Evolutionary conservation across 2,888 invertebrate species (phyloP), one percentile per base, ranked within the genome.

Genomic region (Rotaria socialis): DNA sequence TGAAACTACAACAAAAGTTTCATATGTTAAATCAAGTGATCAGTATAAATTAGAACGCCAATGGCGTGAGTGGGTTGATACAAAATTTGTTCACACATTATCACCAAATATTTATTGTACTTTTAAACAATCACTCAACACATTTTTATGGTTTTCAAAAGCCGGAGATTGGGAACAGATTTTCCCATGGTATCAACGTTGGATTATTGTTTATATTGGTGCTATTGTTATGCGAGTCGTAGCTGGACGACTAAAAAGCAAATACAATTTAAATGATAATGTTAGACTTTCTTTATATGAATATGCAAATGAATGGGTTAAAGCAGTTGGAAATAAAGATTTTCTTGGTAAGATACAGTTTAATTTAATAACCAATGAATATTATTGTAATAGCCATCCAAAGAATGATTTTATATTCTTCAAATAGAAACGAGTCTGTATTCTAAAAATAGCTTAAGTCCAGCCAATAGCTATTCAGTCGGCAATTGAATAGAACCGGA

Each of bases 41-140:
- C 80, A 80, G 47, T 80, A 47, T n/a, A 80, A 47, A 85, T 92
- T 93, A 55, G 98, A 98, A 91, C 93, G 96, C 58, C 94, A 95
- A 89, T 99, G 98, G 98, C 93, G 99, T 85, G 93, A 94, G 89
- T 99, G 99, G 99, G 95, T 95, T 0, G 99, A 99, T 90, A 93
- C 94, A 85, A 94, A 94, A 74, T 93, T 97, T 2, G 96, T 99
- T 0, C 98, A 97, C 90, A 94, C 94, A 0, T 92, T 99, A 58
- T 97, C 98, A 0, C 99, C 99, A 0, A 99, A 99, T 91, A 96
- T 97, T 56, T 99, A 99, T 90, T 93, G 97, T 87, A 95, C 95
- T 0, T 91, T 93, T 0, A 92, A 92, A 0, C 98, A 99, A 92
- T 94, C 98, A 0, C 91, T 96, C 41, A 94, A 96, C 90, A 95